Evolutionary conservation across 2,888 invertebrate genomes (phyloP), one percentile per base, ranked within the genome.

Genomic region (Lasioglossum marginatum): DNA sequence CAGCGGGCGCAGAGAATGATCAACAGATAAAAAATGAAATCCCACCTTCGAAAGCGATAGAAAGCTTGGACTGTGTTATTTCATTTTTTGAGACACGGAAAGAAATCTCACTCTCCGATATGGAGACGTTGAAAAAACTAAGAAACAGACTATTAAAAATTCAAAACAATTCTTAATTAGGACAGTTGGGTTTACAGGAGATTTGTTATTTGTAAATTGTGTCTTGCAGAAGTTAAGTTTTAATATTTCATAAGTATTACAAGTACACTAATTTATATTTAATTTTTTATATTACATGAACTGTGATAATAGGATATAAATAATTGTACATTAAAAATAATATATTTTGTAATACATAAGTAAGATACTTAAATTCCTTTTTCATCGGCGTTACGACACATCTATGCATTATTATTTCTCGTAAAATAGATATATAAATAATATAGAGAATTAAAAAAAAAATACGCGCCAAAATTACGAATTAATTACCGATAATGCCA

Each of bases 281-380:
- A 34, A 63, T 16, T 31, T 63, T 63, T 34, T 31, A 63, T 63
- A 63, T 34, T 63, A 19, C 19, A 63, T 63, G 31, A 8, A 63
- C 63, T 63, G 63, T 63, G 63, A 63, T 63, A 34, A 8, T 63
- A 63, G 63, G 19, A 63, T 63, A 31, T 16, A 63, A 34, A 19
- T 1, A 16, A 63, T 63, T 63, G 34, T 63, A 34, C 1, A 31
- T 19, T 57, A n/a, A 2, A 31, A 31, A 63, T 31, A 63, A 63
- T 63, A 63, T 63, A 63, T 63, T 63, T 63, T 63, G 19, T 63
- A 63, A 63, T 63, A 63, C 19, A 34, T 63, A 63, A 63, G 34
- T 63, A 31, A 63, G 31, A 31, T 63, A 63, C 31, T 34, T 19
- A 8, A 31, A 63, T 63, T 63, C 19, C 31, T 63, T 63, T 63